phyloP scores from a whole-genome alignment of 2,113 vertebrate species.

The Hepsetus odoe region DNA sequence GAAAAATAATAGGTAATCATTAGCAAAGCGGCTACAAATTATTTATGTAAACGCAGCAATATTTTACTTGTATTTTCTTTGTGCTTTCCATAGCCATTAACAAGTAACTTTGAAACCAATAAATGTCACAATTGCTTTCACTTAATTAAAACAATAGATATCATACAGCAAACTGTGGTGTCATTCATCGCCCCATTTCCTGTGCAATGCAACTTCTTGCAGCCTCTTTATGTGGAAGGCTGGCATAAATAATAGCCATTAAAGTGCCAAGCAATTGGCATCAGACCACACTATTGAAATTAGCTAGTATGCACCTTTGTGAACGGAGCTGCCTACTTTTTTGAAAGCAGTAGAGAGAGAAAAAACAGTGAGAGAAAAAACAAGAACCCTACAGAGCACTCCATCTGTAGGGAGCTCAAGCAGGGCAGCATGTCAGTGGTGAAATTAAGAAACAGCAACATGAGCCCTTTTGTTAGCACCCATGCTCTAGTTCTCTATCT shows the following conservation, averaged over 20 bases:
- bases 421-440: background rate
- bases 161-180: slow-evolving; percentile 85
- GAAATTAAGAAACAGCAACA: background rate
- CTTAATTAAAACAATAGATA: slow-evolving; percentile 99
- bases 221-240: slow-evolving; percentile 82
- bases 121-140: slow-evolving; percentile 90
- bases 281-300: slow-evolving; percentile 89
- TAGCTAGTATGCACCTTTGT: slow-evolving; percentile 79
- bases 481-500: background rate
- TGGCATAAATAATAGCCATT: slow-evolving; percentile 93
- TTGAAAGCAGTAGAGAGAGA: background rate
- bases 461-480: slow-evolving; percentile 16
- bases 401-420: background rate
- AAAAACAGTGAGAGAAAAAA: background rate
- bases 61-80: slow-evolving; percentile 64
- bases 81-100: slow-evolving; percentile 78
- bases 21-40: slow-evolving; percentile 71
- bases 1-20: slow-evolving; percentile 69
- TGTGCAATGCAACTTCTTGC: slow-evolving; percentile 83
- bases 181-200: slow-evolving; percentile 87
- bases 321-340: slow-evolving; percentile 69
- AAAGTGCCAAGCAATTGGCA: slow-evolving; percentile 87
- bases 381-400: background rate
- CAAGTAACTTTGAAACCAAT: slow-evolving; percentile 85
- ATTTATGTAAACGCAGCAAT: slow-evolving; percentile 74